Base-by-base conservation (phyloP, 2,888 invertebrate species). In the Drosophila melanosoma region DNA sequence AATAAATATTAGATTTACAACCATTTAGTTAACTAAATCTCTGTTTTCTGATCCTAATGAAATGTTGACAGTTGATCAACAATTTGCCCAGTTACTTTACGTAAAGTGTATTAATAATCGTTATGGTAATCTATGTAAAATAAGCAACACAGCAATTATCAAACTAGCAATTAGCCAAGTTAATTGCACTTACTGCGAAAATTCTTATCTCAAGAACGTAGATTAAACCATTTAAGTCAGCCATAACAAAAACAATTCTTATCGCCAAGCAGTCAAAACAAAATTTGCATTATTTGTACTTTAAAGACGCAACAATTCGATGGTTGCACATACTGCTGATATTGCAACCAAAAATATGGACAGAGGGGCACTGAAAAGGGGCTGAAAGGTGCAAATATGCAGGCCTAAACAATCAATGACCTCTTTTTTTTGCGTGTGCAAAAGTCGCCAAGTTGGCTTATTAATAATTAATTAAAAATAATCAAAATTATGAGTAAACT, bases 361-460 rank as follows among this genome's bases (percentile, higher is more conserved):
- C 3, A 23, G 3, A 1, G 42, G 20, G 45, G 7, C 7, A 53
- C 23, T 29, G 17, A 11, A 10, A 59, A 17, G 0, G 10, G 3
- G 23, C 8, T 35, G 1, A n/a, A 29, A 35, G 29, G 26, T 49
- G n/a, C 42, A 35, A 60, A 42, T 32, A 64, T 61, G 67, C 62
- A 74, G 66, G 73, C 73, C 66, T 64, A 48, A 62, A 71, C 75
- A 82, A 82, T 78, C 84, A 83, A 83, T 82, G 81, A 82, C 81
- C 81, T 74, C 69, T 72, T 81, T 82, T 72, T 81, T 49, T 48
- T 61, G 57, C 49, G 83, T 49, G 53, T 61, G 57, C 49, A 29
- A 61, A 76, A 75, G 51, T 36, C 61, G 76, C 61, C 65, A 68
- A 82, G 42, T 81, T 84, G 75, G 84, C 82, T 79, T 84, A 82